Evolutionary conservation across 1,140 invertebrate species (phyloP), one percentile per base, ranked within the genome.

Genomic region (Nasonia giraulti): DNA sequence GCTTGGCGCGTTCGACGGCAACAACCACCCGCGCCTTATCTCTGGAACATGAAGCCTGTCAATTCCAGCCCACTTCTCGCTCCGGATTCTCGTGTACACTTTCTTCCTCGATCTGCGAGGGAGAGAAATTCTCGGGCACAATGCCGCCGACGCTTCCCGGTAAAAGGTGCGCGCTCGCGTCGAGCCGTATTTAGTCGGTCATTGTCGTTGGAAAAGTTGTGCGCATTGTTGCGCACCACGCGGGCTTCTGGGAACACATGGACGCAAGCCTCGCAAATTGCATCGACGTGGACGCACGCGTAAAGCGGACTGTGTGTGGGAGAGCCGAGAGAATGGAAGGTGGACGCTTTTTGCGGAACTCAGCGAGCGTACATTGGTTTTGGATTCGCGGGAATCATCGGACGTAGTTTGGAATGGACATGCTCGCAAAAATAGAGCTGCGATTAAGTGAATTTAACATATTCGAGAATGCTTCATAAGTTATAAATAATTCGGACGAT

Each of bases 41-140:
- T 50, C 47, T 50, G 0, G 47, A 50, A 14, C 47, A 4, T 12
- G 3, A 50, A 50, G 47, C 14, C 47, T 14, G 47, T 50, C 55
- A 62, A 62, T 17, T 62, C 6, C 20, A 62, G 14, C n/a, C 55
- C 17, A n/a, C 14, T 62, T n/a, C 40, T 44, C 17, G 17, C 55
- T 62, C 55, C 7, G 55, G 55, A 62, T 62, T 62, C 20, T 62
- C 20, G 5, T 6, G 33, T 37, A 37, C 5, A 1, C 20, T 62
- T 2, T n/a, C 55, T 66, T 78, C 76, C 31, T 37, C n/a, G 27
- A 20, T 47, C 14, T 6, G 11, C 50, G 76, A 78, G 27, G 23
- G 47, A 78, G 50, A 78, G 55, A 78, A 78, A 55, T 78, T 37
- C 75, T 50, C 75, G 75, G n/a, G 27, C 44, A 77, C 75, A 77